Evolutionary conservation across 2,113 vertebrate genomes (phyloP).

Genomic region (Upupa epops): DNA sequence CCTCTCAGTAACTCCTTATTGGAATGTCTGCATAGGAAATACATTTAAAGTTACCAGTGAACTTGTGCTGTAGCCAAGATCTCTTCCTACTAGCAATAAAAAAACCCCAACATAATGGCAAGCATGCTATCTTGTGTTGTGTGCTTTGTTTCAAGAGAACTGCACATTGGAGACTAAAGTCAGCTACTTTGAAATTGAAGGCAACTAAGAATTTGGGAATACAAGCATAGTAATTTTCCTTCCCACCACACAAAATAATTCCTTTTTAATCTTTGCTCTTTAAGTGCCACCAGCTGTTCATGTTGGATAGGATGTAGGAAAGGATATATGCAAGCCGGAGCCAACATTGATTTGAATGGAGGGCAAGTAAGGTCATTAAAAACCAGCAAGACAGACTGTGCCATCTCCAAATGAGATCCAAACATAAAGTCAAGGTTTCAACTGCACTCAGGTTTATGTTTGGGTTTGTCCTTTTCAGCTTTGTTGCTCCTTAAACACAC

Average conservation of each 20-base stretch:
- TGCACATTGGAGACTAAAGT: background rate
- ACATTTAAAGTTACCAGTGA: background rate
- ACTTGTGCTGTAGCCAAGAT: background rate
- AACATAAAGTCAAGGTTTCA: background rate
- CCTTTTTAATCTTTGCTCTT: background rate
- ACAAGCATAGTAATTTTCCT: background rate
- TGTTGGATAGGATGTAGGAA: constrained; percentile 7
- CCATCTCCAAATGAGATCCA: background rate
- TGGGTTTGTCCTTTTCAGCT: background rate
- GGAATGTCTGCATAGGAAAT: background rate
- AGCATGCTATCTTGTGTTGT: background rate
- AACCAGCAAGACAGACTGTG: background rate
- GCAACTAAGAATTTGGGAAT: background rate
- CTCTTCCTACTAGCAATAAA: background rate
- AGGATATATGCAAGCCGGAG: background rate
- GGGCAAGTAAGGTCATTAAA: background rate
- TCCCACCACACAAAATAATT: background rate
- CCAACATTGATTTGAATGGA: background rate
- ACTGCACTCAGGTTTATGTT: background rate
- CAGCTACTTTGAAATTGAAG: background rate
- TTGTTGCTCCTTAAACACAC: background rate
- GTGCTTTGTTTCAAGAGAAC: background rate
- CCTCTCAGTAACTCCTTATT: background rate
- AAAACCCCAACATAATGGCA: background rate
- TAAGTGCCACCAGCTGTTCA: background rate